Base-by-base conservation (phyloP, 2,888 invertebrate genomes). In the Lordiphosa fenestrarum region DNA sequence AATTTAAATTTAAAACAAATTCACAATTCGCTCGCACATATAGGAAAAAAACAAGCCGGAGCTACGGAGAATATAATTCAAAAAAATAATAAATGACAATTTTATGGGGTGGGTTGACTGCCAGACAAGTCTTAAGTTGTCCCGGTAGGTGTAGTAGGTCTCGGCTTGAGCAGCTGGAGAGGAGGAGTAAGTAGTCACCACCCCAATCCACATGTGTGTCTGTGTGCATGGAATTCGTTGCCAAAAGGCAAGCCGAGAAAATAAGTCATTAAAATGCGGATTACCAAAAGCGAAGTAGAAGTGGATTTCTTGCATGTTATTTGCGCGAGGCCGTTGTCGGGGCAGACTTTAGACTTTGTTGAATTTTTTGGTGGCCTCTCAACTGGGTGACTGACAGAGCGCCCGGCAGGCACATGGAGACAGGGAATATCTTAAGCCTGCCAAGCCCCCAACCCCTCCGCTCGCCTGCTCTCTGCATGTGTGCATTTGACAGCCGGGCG, bases 191-290 rank as follows among this genome's bases (percentile, higher is more conserved):
- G 30, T 30, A 30, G 30, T 30, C 37, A 37, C 66, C 66, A 57
- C 66, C 42, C 65, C 58, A 53, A 38, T 42, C 30, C 57, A 47
- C 66, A 64, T 57, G 52, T 52, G 42, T 51, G 39, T 25, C 25
- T 25, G 10, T 41, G 57, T 19, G 64, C 30, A 10, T 30, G 64
- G 55, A 48, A 39, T 38, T 54, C 36, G 54, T 54, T 69, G 76
- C 69, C 76, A 78, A 75, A 70, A 66, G 83, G 77, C 76, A 67
- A 75, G 66, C 50, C 70, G 56, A 78, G 74, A 81, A 84, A 80
- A 80, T 80, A 80, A 80, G 80, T 80, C 80, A 80, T 80, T 80
- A 80, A 80, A 80, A 84, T 84, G 81, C 82, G 80, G 81, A 80
- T 80, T 80, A 83, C 84, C 73, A 67, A 71, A 67, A 71, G 76